These are phyloP conservation scores for Pyxicephalus adspersus DNA, from an alignment of 2,113 vertebrate genomes.

Conservation along the genomic window DNA sequence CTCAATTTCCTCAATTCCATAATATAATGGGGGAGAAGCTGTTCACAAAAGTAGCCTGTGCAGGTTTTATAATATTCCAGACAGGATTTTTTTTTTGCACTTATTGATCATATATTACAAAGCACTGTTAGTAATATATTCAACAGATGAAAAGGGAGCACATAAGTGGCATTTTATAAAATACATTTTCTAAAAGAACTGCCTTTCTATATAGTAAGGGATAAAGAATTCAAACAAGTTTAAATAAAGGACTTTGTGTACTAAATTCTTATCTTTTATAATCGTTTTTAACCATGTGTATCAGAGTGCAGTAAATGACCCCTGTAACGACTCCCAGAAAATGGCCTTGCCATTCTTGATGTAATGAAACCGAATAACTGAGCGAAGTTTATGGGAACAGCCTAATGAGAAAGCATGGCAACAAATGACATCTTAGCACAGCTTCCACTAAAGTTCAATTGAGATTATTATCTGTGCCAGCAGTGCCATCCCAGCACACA, in stretches of 20 bases:
- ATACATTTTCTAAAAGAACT: too few relatives aligned
- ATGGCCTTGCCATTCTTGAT: background rate
- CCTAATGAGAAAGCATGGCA: conserved; percentile 32
- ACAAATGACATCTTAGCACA: conserved; percentile 30
- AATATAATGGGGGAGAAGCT: too few relatives aligned
- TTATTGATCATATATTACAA: too few relatives aligned
- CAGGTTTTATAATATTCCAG: too few relatives aligned
- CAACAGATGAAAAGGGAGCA: too few relatives aligned
- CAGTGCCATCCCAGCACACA: conserved; percentile 45
- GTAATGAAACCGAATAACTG: conserved; percentile 18
- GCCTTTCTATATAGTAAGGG: too few relatives aligned
- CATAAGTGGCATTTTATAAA: too few relatives aligned
- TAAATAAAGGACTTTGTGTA: background rate
- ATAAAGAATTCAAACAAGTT: too few relatives aligned
- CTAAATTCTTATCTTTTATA: background rate
- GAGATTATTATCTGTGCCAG: conserved; percentile 36
- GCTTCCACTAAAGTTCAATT: conserved; percentile 45
- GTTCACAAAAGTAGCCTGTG: too few relatives aligned
- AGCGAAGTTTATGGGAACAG: conserved; percentile 15
- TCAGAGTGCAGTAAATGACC: conserved; percentile 8
- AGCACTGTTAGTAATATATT: too few relatives aligned
- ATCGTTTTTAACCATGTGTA: background rate
- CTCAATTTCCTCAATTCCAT: too few relatives aligned
- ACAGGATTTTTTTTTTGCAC: too few relatives aligned
- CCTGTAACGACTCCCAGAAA: background rate